phyloP scores from a whole-genome alignment of 2,888 invertebrate genomes.

The Notocelia uddmanniana region DNA sequence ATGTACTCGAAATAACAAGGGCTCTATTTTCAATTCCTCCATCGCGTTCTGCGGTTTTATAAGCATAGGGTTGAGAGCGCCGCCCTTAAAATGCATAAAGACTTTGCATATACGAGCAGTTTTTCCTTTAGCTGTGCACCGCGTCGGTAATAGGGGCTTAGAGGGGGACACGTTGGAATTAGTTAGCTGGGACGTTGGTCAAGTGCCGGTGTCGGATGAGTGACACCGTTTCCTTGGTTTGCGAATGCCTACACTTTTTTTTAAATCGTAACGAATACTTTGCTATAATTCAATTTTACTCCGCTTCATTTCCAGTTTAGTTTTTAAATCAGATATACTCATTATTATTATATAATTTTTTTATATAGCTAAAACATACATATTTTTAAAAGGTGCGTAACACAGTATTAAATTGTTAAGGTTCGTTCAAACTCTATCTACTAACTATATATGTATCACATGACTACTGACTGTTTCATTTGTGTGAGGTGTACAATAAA shows the following conservation, averaged over 20 bases:
- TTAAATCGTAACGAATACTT: too few species aligned
- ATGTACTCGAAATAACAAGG: constrained; percentile 83
- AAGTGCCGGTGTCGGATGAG: constrained; percentile 13
- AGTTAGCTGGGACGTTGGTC: constrained; percentile 33
- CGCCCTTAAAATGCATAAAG: constrained; percentile 72
- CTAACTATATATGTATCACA: too few species aligned
- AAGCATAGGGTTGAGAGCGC: constrained; percentile 59
- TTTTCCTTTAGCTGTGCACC: constrained; percentile 59
- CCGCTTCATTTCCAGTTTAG: too few species aligned
- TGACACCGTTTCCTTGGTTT: constrained; percentile 24
- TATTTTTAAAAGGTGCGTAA: too few species aligned
- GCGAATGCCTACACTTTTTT: constrained; percentile 9
- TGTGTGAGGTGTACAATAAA: too few species aligned
- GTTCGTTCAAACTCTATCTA: too few species aligned
- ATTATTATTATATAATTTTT: too few species aligned
- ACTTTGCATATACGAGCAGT: constrained; percentile 69
- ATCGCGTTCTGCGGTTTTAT: constrained; percentile 68
- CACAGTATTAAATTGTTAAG: too few species aligned
- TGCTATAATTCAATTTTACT: too few species aligned
- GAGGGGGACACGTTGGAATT: constrained; percentile 42
- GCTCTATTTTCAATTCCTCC: constrained; percentile 83
- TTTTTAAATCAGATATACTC: too few species aligned
- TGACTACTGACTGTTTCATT: too few species aligned
- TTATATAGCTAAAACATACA: too few species aligned
- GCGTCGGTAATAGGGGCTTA: constrained; percentile 53